Evolutionary conservation across 1,140 invertebrate genomes (phyloP), one percentile per base, ranked within the genome.

Genomic region (Lethocerus indicus): DNA sequence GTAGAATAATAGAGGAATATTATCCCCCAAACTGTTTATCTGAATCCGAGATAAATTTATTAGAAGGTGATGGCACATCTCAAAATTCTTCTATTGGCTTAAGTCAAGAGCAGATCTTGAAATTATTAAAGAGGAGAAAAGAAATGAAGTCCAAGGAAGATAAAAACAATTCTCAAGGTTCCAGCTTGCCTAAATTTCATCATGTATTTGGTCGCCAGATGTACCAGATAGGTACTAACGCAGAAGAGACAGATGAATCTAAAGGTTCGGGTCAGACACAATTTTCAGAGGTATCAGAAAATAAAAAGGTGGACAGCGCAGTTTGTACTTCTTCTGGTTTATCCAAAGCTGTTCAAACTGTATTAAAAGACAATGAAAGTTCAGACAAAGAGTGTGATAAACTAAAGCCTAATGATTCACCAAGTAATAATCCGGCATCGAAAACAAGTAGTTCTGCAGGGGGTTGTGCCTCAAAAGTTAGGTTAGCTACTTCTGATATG

Each of bases 151-250:
- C n/a, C 5, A 49, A 56, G 24, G 28, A 53, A 32, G 51, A 49
- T 28, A n/a, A 36, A 26, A 49, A 51, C 25, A 48, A 18, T 16
- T 47, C 20, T 52, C 53, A 55, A 41, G 42, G 51, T 50, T 52
- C 60, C 39, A 57, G 56, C 43, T 61, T 85, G 51, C 81, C 81
- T 2, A 83, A 83, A 62, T 85, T 85, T 61, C 80, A 83, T 58
- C 81, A 83, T 62, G 81, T 78, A 2, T 85, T 85, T 60, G 78
- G 81, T 5, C 82, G 81, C 63, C 68, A 66, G 2, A 68, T 70
- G 35, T 59, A 58, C 52, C 58, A 58, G 47, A 52, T 25, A 35
- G 47, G 40, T 13, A 39, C 56, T 39, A 46, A 39, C 18, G 21
- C 29, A 18, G 42, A 44, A 28, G 48, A 35, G 23, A 27, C 24